phyloP scores from a whole-genome alignment of 2,113 vertebrate genomes.

The Hippocampus comes region DNA sequence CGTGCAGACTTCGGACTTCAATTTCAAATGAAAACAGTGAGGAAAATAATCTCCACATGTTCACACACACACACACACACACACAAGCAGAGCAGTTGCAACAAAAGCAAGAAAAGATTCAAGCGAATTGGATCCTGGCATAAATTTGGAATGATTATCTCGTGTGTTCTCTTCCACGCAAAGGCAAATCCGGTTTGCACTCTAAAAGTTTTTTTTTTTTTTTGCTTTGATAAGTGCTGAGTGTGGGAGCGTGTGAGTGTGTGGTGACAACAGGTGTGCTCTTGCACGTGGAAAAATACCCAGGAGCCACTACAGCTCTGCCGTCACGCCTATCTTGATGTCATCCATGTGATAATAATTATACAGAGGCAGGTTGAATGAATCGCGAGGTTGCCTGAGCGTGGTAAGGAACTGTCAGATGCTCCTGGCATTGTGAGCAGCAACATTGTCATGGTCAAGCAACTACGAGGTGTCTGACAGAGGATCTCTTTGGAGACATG shows the following conservation, averaged over 20 bases:
- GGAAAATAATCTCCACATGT: constrained; percentile 55
- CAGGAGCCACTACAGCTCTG: neutral
- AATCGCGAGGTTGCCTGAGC: neutral
- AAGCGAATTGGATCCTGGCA: constrained; percentile 65
- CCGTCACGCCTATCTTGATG: no score
- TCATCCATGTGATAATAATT: no score
- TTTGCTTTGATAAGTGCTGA: constrained; percentile 38
- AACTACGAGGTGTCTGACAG: neutral
- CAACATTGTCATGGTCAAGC: neutral
- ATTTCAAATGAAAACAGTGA: constrained; percentile 57
- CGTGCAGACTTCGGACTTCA: constrained; percentile 33
- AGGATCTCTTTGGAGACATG: neutral
- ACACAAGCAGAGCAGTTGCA: constrained; percentile 6
- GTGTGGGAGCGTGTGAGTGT: neutral
- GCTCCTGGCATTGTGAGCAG: neutral
- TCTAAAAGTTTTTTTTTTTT: constrained; percentile 46
- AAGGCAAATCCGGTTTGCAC: constrained; percentile 64
- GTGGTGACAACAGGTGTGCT: neutral
- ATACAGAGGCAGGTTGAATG: neutral
- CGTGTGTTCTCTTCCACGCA: constrained; percentile 57
- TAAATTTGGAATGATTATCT: constrained; percentile 68
- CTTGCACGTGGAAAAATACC: neutral
- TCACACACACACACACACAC: constrained; percentile 53
- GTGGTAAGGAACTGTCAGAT: neutral
- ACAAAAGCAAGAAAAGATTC: constrained; percentile 61